Evolutionary conservation across 1,140 invertebrate species (phyloP).

Genomic region (Phortica variegata): DNA sequence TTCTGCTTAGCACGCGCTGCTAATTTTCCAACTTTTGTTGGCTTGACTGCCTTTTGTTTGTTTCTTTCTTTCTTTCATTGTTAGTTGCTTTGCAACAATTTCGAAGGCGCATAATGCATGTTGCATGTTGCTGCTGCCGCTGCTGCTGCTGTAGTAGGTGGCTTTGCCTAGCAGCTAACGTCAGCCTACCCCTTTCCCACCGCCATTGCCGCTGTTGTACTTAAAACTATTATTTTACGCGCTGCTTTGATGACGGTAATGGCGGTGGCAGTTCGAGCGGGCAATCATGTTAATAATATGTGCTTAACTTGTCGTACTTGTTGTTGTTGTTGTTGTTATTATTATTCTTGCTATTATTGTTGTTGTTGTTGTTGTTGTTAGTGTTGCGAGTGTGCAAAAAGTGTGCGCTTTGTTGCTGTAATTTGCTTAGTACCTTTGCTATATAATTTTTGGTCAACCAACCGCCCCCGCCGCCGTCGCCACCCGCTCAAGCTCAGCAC

Average conservation of each 20-base stretch:
- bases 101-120: slow-evolving; percentile 50
- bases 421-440: slow-evolving; percentile 22
- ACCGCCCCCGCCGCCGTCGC: too few species aligned
- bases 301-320: slow-evolving; percentile 7
- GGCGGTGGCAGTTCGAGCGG: slow-evolving; percentile 13
- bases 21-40: slow-evolving; percentile 40
- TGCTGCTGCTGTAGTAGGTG: slow-evolving; percentile 39
- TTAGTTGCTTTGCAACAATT: slow-evolving; percentile 32
- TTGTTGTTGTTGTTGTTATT: slow-evolving; percentile 7
- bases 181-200: slow-evolving; percentile 5
- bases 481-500: too few species aligned
- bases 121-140: slow-evolving; percentile 36
- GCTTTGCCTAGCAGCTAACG: slow-evolving; percentile 1
- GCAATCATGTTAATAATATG: slow-evolving; percentile 52
- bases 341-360: slow-evolving; percentile 3
- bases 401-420: slow-evolving; percentile 20
- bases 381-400: slow-evolving; percentile 20
- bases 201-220: not conserved
- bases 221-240: slow-evolving; percentile 15
- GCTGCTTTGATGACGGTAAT: not conserved
- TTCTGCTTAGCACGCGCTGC: slow-evolving; percentile 53
- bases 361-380: slow-evolving; percentile 10
- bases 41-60: too few species aligned
- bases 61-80: too few species aligned
- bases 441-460: slow-evolving; percentile 49